Evolutionary conservation across 1,140 invertebrate species (phyloP).

Genomic region (Sycobia sp.): DNA sequence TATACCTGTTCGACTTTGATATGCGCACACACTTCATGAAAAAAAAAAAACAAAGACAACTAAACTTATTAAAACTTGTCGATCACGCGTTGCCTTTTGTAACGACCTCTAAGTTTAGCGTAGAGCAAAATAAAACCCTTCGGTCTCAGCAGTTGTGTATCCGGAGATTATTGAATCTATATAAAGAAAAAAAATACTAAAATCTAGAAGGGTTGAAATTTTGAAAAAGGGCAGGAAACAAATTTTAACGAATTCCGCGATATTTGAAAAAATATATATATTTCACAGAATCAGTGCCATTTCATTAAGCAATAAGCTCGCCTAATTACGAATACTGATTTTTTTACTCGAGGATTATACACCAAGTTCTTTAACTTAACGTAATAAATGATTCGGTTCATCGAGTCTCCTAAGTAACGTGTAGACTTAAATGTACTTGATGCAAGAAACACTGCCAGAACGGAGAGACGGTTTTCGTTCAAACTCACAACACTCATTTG

Average conservation of each 20-base stretch:
- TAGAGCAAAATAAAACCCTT: conserved; percentile 39
- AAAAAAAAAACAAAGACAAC: conserved; percentile 30
- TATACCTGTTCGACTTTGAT: conserved; percentile 16
- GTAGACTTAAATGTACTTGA: conserved; percentile 38
- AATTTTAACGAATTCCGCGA: conserved; percentile 41
- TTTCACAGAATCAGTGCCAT: conserved; percentile 57
- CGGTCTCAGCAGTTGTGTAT: conserved; percentile 34
- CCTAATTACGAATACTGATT: conserved; percentile 41
- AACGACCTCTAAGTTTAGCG: conserved; percentile 48
- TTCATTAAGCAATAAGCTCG: conserved; percentile 58
- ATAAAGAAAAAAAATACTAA: background rate
- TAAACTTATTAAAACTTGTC: conserved; percentile 36
- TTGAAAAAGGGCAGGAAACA: too few species aligned
- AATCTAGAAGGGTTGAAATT: too few species aligned
- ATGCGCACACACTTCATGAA: conserved; percentile 22
- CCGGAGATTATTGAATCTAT: conserved; percentile 6
- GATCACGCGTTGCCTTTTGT: conserved; percentile 58
- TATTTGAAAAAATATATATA: conserved; percentile 39
- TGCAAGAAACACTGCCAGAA: conserved; percentile 47
- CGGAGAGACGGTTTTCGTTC: conserved; percentile 14
- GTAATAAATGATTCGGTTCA: conserved; percentile 36
- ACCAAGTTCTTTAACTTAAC: conserved; percentile 37
- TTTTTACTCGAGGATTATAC: conserved; percentile 35
- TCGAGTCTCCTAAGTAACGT: conserved; percentile 38
- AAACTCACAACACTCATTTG: conserved; percentile 1